Conservation (phyloP, 2,113 vertebrate genomes). For the Paramisgurnus dabryanus region DNA sequence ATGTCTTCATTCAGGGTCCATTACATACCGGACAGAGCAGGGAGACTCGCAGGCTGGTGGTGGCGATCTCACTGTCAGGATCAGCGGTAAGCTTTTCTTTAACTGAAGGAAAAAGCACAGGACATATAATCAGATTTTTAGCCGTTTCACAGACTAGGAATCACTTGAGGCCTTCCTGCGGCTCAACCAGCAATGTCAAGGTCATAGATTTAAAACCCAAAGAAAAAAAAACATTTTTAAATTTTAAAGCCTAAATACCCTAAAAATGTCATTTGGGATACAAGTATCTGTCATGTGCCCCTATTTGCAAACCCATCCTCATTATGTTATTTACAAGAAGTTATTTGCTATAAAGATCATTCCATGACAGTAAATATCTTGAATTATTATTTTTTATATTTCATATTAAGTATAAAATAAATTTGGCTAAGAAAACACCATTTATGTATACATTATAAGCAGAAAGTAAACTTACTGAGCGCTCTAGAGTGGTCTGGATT, state of each 20-base stretch:
- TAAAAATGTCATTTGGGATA: too few species aligned
- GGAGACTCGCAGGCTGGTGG: constrained; percentile 94
- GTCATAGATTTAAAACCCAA: too few species aligned
- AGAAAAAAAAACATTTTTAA: too few species aligned
- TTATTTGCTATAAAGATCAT: too few species aligned
- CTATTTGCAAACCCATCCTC: too few species aligned
- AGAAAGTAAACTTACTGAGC: constrained; percentile 81
- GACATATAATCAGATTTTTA: constrained; percentile 36
- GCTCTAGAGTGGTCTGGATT: constrained; percentile 98
- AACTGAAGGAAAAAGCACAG: constrained; percentile 71
- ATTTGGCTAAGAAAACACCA: not conserved
- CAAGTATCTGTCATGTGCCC: too few species aligned
- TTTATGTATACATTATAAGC: not conserved
- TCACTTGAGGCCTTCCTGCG: not conserved
- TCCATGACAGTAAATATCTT: not conserved
- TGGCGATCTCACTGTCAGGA: constrained; percentile 98
- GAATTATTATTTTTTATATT: too few species aligned
- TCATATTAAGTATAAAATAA: too few species aligned
- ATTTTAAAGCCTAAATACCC: too few species aligned
- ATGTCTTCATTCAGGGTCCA: constrained; percentile 1
- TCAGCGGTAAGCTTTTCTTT: constrained; percentile 98
- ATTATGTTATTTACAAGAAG: not conserved
- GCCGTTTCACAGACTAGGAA: not conserved
- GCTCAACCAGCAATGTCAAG: too few species aligned
- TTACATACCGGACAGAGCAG: constrained; percentile 90